These are phyloP conservation scores for Cybosia mesomella DNA, from an alignment of 2,888 invertebrate species.

Conservation along the genomic window DNA sequence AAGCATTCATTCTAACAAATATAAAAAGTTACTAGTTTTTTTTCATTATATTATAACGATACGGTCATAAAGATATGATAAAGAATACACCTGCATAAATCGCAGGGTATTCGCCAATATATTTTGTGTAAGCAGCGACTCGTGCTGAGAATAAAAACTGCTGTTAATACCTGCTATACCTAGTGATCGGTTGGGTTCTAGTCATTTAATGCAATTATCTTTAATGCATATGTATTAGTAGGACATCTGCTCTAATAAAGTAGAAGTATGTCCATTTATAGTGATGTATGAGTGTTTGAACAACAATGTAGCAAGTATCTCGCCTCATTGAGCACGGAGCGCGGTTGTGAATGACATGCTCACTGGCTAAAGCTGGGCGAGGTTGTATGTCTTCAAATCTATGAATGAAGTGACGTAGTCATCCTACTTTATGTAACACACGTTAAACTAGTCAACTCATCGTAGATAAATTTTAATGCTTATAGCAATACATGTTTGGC, in stretches of 20 bases:
- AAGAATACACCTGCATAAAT: background rate
- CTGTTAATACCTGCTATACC: constrained; percentile 17
- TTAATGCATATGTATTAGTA: constrained; percentile 31
- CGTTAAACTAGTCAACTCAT: constrained; percentile 26
- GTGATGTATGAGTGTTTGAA: constrained; percentile 51
- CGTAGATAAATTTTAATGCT: constrained; percentile 1
- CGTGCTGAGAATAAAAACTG: constrained; percentile 1
- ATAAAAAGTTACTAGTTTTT: background rate
- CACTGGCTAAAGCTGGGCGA: constrained; percentile 56
- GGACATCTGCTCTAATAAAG: constrained; percentile 39
- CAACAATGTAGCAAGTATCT: constrained; percentile 56
- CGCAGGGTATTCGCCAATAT: constrained; percentile 15
- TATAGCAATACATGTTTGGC: constrained; percentile 8
- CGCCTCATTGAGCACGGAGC: constrained; percentile 60
- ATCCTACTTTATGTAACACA: constrained; percentile 47
- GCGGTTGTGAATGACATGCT: constrained; percentile 59
- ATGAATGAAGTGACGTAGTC: constrained; percentile 62
- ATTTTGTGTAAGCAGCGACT: constrained; percentile 20
- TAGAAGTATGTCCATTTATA: constrained; percentile 25
- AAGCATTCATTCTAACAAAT: too few relatives aligned
- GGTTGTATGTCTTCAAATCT: constrained; percentile 60
- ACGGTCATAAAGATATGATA: background rate
- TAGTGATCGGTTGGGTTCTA: constrained; percentile 19
- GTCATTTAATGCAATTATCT: constrained; percentile 21
- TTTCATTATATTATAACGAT: background rate